Conservation (phyloP, 1,140 invertebrate species). For the Tetramorium alpestre region DNA sequence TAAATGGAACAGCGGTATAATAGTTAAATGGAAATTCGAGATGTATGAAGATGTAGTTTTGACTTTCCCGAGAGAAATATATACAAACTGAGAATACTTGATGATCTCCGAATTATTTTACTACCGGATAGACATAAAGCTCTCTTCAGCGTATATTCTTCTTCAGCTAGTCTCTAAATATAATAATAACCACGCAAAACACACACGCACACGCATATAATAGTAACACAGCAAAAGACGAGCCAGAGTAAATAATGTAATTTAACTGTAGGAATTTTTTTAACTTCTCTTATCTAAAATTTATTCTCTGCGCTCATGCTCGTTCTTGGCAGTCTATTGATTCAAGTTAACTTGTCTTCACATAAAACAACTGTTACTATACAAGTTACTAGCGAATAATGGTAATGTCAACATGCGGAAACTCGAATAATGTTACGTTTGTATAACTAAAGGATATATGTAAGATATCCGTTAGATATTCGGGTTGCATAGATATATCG, state of each 20-base stretch:
- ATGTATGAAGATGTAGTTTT: no score
- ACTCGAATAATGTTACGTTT: constrained; percentile 10
- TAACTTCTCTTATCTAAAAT: not conserved
- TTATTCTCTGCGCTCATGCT: not conserved
- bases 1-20: not conserved
- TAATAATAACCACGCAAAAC: not conserved
- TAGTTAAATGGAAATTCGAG: not conserved
- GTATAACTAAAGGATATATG: constrained; percentile 1
- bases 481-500: not conserved
- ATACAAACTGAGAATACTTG: not conserved
- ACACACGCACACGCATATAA: not conserved
- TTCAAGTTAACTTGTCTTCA: constrained; percentile 10
- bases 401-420: not conserved
- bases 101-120: not conserved
- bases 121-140: not conserved
- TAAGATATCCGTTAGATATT: constrained; percentile 30
- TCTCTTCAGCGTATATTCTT: not conserved
- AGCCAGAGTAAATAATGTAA: no score
- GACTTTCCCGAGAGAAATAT: no score
- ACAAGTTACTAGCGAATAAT: not conserved
- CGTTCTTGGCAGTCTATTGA: not conserved
- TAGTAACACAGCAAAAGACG: not conserved
- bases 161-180: not conserved
- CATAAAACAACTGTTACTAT: not conserved
- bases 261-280: not conserved